Conservation (phyloP, 37 sponge, comb jelly and placozoan species). For the Haliclona indistincta region DNA sequence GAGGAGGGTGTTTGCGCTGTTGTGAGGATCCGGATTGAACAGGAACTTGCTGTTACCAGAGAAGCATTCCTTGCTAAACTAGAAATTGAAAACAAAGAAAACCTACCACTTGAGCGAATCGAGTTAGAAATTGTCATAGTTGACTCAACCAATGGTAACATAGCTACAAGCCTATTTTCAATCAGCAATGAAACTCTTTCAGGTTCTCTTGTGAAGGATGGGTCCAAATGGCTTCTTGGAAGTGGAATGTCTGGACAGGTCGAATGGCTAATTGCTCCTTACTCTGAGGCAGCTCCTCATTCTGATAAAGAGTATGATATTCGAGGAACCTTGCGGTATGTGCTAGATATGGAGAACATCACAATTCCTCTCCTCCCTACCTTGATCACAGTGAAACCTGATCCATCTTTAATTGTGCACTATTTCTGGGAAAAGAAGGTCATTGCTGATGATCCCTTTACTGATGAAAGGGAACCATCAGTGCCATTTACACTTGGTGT, state of each 20-base stretch:
- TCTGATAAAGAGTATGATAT: slow-evolving; percentile 15
- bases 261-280: slow-evolving; percentile 39
- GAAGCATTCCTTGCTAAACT: slow-evolving; percentile 42
- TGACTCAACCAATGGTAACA: neutral
- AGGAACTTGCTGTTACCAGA: slow-evolving; percentile 37
- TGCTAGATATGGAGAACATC: slow-evolving; percentile 20
- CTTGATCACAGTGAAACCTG: slow-evolving; percentile 26
- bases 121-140: slow-evolving; percentile 16
- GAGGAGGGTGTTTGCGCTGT: slow-evolving; percentile 39
- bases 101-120: neutral
- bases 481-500: slow-evolving; percentile 48
- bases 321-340: slow-evolving; percentile 16
- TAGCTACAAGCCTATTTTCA: slow-evolving; percentile 9
- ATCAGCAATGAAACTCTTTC: slow-evolving; percentile 26
- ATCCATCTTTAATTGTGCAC: slow-evolving; percentile 36
- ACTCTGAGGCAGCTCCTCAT: slow-evolving; percentile 40
- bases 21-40: slow-evolving; percentile 41
- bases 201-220: slow-evolving; percentile 27
- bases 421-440: slow-evolving; percentile 34
- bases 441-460: slow-evolving; percentile 32
- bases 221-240: neutral
- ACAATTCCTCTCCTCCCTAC: slow-evolving; percentile 34
- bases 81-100: slow-evolving; percentile 44
- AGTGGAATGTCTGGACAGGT: slow-evolving; percentile 18
- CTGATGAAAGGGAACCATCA: slow-evolving; percentile 32